A percentile compares a stretch with the other conserved stretches of the same genome.
Evolutionary conservation across 2,888 invertebrate species (phyloP).

Genomic region (Cryptus viduatorius): DNA sequence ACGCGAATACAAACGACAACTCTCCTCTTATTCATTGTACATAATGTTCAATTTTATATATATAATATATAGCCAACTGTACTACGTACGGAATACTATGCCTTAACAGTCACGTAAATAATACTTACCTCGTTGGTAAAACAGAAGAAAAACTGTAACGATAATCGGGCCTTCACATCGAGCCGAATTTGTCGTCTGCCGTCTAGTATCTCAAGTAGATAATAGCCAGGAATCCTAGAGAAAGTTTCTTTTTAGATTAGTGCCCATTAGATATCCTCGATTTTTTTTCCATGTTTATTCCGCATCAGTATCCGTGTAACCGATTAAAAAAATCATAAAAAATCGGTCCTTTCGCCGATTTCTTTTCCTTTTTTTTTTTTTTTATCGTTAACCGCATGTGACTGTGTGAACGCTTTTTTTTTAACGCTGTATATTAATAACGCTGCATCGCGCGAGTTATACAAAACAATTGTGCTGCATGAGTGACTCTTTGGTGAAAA

Average conservation of each 20-base stretch:
- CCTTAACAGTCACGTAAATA: constrained; percentile 25
- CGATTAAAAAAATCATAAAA: background rate
- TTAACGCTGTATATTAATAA: constrained; percentile 26
- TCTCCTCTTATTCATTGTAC: constrained; percentile 14
- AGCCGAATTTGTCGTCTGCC: constrained; percentile 45
- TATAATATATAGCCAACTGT: constrained; percentile 23
- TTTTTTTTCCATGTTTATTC: constrained; percentile 23
- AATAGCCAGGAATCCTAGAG: constrained; percentile 52
- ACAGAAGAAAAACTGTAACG: background rate
- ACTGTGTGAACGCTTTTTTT: constrained; percentile 18
- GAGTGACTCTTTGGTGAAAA: constrained; percentile 3
- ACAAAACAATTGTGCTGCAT: constrained; percentile 28
- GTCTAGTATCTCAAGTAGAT: constrained; percentile 57
- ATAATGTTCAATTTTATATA: constrained; percentile 17
- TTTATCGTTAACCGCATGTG: constrained; percentile 23
- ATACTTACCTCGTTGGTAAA: background rate
- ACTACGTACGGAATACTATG: constrained; percentile 15
- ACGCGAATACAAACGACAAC: constrained; percentile 29
- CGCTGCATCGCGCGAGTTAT: constrained; percentile 3
- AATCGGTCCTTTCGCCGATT: constrained; percentile 29
- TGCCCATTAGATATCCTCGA: constrained; percentile 53
- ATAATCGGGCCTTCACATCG: constrained; percentile 22
- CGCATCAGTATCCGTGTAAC: constrained; percentile 7
- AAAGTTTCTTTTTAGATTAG: constrained; percentile 48
- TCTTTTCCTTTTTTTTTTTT: background rate